Evolutionary conservation across 2,797 vertebrate species (phyloP).

Genomic region (Xenops minutus): DNA sequence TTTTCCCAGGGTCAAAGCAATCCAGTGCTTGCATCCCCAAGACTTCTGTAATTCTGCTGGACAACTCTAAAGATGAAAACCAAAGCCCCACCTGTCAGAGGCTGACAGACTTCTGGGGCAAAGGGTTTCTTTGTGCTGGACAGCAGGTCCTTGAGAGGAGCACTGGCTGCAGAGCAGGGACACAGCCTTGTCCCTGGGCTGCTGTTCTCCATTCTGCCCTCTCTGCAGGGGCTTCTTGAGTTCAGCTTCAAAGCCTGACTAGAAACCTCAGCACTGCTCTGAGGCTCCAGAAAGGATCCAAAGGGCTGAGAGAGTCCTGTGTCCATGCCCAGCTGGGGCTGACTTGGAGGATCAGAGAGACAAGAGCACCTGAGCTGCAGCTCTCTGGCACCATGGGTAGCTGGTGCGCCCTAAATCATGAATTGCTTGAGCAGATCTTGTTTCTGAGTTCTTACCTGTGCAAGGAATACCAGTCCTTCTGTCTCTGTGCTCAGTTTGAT

Average conservation of each 20-base stretch:
- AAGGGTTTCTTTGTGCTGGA: background rate
- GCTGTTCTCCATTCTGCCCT: background rate
- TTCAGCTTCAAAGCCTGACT: background rate
- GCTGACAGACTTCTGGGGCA: background rate
- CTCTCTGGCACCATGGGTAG: rapidly evolving
- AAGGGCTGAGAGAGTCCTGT: background rate
- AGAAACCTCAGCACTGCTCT: background rate
- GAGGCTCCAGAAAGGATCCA: background rate
- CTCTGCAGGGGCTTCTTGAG: rapidly evolving
- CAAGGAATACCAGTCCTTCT: background rate
- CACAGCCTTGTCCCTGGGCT: background rate
- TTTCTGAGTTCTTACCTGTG: background rate
- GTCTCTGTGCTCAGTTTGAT: background rate
- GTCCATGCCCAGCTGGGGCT: background rate
- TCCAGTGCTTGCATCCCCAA: background rate
- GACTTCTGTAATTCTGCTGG: background rate
- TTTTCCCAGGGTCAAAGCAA: background rate
- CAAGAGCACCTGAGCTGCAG: background rate
- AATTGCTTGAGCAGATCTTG: background rate
- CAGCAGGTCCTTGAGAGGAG: background rate
- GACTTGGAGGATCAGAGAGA: background rate
- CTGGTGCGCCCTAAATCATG: background rate
- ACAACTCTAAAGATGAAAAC: background rate
- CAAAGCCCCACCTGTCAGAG: background rate
- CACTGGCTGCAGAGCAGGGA: background rate